Evolutionary conservation across 2,797 vertebrate species (phyloP), one percentile per base, ranked within the genome.

Genomic region (Glossophaga mutica): DNA sequence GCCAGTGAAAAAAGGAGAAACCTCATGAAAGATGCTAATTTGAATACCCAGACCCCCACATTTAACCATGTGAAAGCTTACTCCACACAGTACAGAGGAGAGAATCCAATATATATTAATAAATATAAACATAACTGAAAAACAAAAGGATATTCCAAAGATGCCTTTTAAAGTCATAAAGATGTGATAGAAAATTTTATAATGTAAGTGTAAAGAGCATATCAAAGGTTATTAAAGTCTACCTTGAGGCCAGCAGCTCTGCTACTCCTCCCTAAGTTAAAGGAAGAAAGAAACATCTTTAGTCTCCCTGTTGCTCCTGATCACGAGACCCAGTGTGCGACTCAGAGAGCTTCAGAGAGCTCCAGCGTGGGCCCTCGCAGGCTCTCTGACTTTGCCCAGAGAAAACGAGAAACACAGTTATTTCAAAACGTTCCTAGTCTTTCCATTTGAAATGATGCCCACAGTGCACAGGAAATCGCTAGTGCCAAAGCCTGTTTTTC

Each of bases 361-460:
- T 65, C 71, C 87, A 50, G 22, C 1, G 2, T 55, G 57, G 42
- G 73, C 77, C 92, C 87, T 91, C 48, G 37, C 88, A 85, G 85
- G 91, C 62, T 74, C 92, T 87, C 71, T 76, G 50, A 94, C 82
- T 92, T 86, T 79, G 32, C 94, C 82, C 78, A 95, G 85, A 91
- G 95, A 96, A 97, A 96, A 96, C 93, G 65, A 96, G 94, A 97
- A 97, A 95, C 90, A 70, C 24, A 95, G 50, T 90, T 94, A 90
- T 95, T 96, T 93, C 67, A 83, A 96, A 96, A 90, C 87, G 78
- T 86, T 91, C 84, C 83, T 95, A 92, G 96, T 94, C 95, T 95
- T 97, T 95, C 50, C 76, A 18, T 94, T 91, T 87, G 95, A 67
- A 94, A 91, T 90, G 26, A 48, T 81, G 22, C 67, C 71, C 79